A percentile compares a stretch with the other conserved stretches of the same genome.
phyloP scores from a whole-genome alignment of 2,888 invertebrate species.

The Sesamia inferens region DNA sequence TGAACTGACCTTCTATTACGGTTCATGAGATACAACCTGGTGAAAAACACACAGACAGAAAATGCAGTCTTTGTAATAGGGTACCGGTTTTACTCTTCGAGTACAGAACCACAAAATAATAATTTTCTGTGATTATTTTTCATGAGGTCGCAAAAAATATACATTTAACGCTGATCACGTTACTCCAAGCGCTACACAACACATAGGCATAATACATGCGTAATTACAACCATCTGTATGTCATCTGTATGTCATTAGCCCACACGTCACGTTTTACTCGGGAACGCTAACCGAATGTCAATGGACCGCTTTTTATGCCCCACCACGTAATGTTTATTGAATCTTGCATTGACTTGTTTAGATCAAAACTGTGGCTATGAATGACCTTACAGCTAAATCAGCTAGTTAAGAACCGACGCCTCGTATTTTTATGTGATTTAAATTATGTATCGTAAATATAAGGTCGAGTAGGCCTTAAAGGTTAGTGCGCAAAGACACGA shows the following conservation, averaged over 20 bases:
- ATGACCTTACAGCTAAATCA: slow-evolving; percentile 54
- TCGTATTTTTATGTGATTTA: slow-evolving; percentile 45
- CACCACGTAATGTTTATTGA: slow-evolving; percentile 86
- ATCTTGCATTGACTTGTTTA: slow-evolving; percentile 82
- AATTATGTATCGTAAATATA: slow-evolving; percentile 39
- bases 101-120: slow-evolving; percentile 23
- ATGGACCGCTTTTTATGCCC: slow-evolving; percentile 84
- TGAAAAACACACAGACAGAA: no score
- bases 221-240: slow-evolving; percentile 74
- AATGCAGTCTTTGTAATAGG: no score
- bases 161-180: slow-evolving; percentile 63
- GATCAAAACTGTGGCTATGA: slow-evolving; percentile 73
- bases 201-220: slow-evolving; percentile 71
- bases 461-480: slow-evolving; percentile 17
- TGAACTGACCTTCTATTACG: no score
- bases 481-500: background rate
- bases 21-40: no score
- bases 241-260: slow-evolving; percentile 73
- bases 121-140: slow-evolving; percentile 49
- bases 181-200: slow-evolving; percentile 62
- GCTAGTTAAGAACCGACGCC: slow-evolving; percentile 38
- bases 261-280: slow-evolving; percentile 78
- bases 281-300: slow-evolving; percentile 80
- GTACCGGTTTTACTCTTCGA: no score
- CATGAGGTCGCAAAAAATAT: slow-evolving; percentile 51